A percentile compares a stretch with the other conserved stretches of the same genome.
These are phyloP conservation scores for Anticlea derivata DNA, from an alignment of 2,888 invertebrate species.

Conservation along the genomic window DNA sequence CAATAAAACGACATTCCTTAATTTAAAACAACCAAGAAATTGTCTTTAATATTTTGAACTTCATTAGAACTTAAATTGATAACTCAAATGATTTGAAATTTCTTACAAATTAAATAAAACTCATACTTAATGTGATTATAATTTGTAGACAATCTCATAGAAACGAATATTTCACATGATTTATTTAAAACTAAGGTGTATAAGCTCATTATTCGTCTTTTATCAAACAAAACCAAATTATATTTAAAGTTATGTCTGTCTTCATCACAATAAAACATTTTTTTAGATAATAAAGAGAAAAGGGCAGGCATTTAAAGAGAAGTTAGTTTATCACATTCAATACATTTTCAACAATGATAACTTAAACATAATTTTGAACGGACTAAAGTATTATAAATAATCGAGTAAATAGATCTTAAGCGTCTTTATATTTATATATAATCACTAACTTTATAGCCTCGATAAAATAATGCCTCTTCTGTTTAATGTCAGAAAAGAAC, in stretches of 20 bases:
- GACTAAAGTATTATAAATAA: background rate
- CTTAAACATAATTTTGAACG: conserved; percentile 4
- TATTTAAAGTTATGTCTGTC: conserved; percentile 5
- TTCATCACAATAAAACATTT: background rate
- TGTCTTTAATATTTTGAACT: conserved; percentile 8
- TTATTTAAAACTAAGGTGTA: background rate
- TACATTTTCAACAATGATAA: conserved; percentile 19
- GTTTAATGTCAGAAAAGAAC: no score
- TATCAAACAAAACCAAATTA: background rate
- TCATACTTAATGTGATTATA: conserved; percentile 12
- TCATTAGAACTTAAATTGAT: background rate
- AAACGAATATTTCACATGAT: background rate
- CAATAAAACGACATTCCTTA: conserved; percentile 23
- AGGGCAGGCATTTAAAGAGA: conserved; percentile 11
- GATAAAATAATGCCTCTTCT: no score
- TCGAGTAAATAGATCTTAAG: no score
- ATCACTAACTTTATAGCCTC: no score
- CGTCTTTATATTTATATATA: no score
- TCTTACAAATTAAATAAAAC: conserved; percentile 14
- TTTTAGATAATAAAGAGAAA: conserved; percentile 1
- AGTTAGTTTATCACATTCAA: conserved; percentile 31
- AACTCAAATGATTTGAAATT: background rate
- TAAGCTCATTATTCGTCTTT: background rate
- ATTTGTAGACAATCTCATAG: conserved; percentile 6
- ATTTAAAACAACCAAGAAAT: conserved; percentile 25